Evolutionary conservation across 2,888 invertebrate genomes (phyloP).

Genomic region (Proisotoma minuta): DNA sequence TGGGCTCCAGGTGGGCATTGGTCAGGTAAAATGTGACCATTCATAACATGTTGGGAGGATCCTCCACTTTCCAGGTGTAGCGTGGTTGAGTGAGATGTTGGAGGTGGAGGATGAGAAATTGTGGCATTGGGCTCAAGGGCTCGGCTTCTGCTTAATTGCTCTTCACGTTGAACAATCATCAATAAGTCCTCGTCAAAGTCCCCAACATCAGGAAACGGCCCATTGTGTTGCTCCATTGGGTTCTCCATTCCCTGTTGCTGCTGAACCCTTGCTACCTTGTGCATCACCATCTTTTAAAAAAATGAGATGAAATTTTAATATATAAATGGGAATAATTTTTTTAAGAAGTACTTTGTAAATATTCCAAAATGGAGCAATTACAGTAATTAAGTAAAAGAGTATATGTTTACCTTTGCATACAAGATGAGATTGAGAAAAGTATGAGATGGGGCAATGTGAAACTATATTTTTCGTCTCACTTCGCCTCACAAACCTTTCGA

Average conservation of each 20-base stretch:
- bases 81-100: slow-evolving; percentile 23
- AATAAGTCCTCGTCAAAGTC: slow-evolving; percentile 86
- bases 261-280: background rate
- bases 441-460: no score
- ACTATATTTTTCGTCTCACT: no score
- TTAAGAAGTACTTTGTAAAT: no score
- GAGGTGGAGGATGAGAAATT: slow-evolving; percentile 21
- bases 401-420: no score
- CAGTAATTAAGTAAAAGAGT: no score
- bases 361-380: no score
- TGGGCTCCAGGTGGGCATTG: slow-evolving; percentile 13
- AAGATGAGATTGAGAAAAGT: no score
- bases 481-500: no score
- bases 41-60: slow-evolving; percentile 6
- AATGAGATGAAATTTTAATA: no score
- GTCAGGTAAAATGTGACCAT: slow-evolving; percentile 22
- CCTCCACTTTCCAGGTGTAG: slow-evolving; percentile 11
- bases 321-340: no score
- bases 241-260: slow-evolving; percentile 7
- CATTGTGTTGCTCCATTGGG: slow-evolving; percentile 10
- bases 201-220: slow-evolving; percentile 61
- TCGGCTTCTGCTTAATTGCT: slow-evolving; percentile 17
- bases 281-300: slow-evolving; percentile 4
- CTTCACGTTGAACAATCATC: slow-evolving; percentile 52
- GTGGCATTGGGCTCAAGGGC: slow-evolving; percentile 24